phyloP scores from a whole-genome alignment of 2,113 vertebrate genomes.

The Dicentrarchus labrax region DNA sequence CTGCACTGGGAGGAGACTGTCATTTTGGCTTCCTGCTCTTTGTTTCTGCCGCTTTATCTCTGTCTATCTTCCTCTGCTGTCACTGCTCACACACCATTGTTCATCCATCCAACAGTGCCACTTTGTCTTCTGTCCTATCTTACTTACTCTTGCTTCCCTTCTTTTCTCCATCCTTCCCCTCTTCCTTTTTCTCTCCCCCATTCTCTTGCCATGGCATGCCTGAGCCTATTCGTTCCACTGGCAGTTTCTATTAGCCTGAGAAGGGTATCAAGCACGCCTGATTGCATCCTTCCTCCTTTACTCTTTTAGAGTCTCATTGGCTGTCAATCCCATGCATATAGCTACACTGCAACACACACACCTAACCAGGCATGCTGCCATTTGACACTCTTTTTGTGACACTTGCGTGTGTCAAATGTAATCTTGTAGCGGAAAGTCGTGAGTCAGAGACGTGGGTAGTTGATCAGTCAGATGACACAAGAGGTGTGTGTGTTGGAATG shows the following conservation, averaged over 20 bases:
- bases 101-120: constrained; percentile 62
- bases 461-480: constrained; percentile 18
- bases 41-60: constrained; percentile 62
- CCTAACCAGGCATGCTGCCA: constrained; percentile 34
- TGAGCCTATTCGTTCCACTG: constrained; percentile 80
- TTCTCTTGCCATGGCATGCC: constrained; percentile 48
- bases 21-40: constrained; percentile 59
- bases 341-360: constrained; percentile 22
- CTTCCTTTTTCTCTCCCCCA: constrained; percentile 23
- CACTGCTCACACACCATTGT: constrained; percentile 54
- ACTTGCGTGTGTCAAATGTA: constrained; percentile 31
- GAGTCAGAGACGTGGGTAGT: constrained; percentile 16
- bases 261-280: constrained; percentile 75
- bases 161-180: constrained; percentile 11
- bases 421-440: constrained; percentile 16
- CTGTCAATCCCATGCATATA: constrained; percentile 51
- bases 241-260: constrained; percentile 80
- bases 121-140: constrained; percentile 62
- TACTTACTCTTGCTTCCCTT: constrained; percentile 48
- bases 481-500: constrained; percentile 15
- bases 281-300: constrained; percentile 65
- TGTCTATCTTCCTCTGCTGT: constrained; percentile 61
- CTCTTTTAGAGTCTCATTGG: constrained; percentile 66
- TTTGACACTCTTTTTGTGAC: constrained; percentile 33
- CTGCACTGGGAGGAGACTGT: constrained; percentile 62